These are phyloP conservation scores for Pangasius djambal DNA, from an alignment of 2,797 vertebrate genomes.

Conservation along the genomic window DNA sequence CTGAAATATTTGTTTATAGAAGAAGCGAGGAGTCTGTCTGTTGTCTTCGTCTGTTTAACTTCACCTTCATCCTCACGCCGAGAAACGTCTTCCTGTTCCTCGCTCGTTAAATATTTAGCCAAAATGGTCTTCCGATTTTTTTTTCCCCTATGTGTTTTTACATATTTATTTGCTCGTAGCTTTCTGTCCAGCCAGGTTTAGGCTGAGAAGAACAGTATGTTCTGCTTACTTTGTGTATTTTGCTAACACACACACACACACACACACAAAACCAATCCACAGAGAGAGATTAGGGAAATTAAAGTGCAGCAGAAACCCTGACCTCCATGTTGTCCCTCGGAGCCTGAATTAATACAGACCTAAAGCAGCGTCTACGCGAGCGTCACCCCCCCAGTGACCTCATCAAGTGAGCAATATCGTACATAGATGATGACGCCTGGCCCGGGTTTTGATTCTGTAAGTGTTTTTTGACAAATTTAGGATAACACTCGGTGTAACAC, in stretches of 20 bases:
- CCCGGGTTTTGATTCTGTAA: conserved; percentile 41
- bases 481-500: not conserved
- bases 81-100: conserved; percentile 13
- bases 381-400: conserved; percentile 45
- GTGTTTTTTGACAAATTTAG: not conserved
- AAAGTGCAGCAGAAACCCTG: conserved; percentile 44
- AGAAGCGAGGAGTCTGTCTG: not conserved
- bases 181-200: conserved; percentile 40
- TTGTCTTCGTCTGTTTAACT: conserved; percentile 29
- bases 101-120: conserved; percentile 13
- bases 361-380: conserved; percentile 47
- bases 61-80: conserved; percentile 13
- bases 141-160: not conserved
- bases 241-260: conserved; percentile 60
- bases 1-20: conserved; percentile 40
- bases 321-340: conserved; percentile 45
- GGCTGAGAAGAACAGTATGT: conserved; percentile 36
- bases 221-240: conserved; percentile 63
- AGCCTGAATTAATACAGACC: conserved; percentile 50
- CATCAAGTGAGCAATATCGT: conserved; percentile 46
- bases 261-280: conserved; percentile 31
- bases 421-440: not conserved
- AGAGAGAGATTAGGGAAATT: conserved; percentile 63
- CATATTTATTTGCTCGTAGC: not conserved
- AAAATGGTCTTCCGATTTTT: not conserved